Percentiles rank a stretch among this genome's conserved stretches.
Conservation (phyloP, 92 coral and sea anemone genomes). For the Phymanthus crucifer region DNA sequence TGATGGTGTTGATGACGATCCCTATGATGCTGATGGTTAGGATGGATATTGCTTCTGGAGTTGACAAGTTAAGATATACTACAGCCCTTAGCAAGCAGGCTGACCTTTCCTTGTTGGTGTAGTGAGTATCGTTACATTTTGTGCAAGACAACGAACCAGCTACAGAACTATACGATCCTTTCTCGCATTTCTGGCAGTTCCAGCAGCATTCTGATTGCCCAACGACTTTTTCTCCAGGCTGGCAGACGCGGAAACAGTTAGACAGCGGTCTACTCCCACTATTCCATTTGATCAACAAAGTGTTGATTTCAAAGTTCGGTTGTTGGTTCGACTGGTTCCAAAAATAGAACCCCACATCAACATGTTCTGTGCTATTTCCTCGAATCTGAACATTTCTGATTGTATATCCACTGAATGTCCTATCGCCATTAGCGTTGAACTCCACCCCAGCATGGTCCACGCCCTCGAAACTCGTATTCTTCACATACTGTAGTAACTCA, state of each 20-base stretch:
- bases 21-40: conserved; percentile 64
- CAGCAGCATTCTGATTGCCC: conserved; percentile 96
- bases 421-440: conserved; percentile 82
- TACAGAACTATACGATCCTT: conserved; percentile 74
- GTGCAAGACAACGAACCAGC: conserved; percentile 61
- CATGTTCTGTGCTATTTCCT: conserved; percentile 35
- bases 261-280: conserved; percentile 63
- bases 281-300: conserved; percentile 71
- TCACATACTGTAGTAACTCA: conserved; percentile 53
- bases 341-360: conserved; percentile 47
- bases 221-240: conserved; percentile 81
- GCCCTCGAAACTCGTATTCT: conserved; percentile 59
- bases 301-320: conserved; percentile 45
- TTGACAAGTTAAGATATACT: conserved; percentile 55
- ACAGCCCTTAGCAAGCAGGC: conserved; percentile 56
- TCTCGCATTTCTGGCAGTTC: conserved; percentile 93
- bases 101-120: conserved; percentile 67
- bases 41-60: conserved; percentile 68
- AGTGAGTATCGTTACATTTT: conserved; percentile 70
- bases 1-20: conserved; percentile 44
- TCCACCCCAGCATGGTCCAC: conserved; percentile 51
- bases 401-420: conserved; percentile 67
- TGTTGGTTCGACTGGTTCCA: conserved; percentile 52
- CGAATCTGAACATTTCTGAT: conserved; percentile 67
- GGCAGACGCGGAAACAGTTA: conserved; percentile 82